Conservation (phyloP, 2,113 vertebrate genomes). For the Sakesphorus luctuosus region DNA sequence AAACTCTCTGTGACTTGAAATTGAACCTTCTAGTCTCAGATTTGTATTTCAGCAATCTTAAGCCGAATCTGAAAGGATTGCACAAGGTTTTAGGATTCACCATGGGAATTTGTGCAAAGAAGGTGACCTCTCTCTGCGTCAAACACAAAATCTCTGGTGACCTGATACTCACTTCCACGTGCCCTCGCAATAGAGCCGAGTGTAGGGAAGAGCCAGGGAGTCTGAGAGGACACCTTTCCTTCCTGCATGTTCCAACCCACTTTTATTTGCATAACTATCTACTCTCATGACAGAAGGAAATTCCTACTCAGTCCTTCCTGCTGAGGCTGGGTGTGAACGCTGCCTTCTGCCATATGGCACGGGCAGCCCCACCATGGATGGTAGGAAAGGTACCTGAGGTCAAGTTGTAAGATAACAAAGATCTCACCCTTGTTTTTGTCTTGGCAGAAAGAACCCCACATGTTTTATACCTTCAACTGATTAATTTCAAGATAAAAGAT, state of each 20-base stretch:
- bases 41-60: not conserved
- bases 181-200: not conserved
- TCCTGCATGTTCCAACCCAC: not conserved
- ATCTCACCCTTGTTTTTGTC: not conserved
- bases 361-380: not conserved
- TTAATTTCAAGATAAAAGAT: not conserved
- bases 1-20: not conserved
- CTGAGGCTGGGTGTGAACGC: accelerated
- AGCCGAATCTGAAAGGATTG: not conserved
- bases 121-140: not conserved
- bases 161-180: not conserved
- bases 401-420: not conserved
- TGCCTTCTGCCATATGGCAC: accelerated
- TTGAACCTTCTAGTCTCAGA: not conserved
- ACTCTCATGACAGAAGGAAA: not conserved
- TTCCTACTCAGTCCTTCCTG: not conserved
- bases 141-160: not conserved
- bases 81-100: not conserved
- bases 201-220: accelerated
- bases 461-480: not conserved
- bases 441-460: accelerated
- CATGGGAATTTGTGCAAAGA: not conserved
- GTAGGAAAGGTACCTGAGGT: not conserved
- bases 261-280: not conserved
- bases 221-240: not conserved